Percentiles rank a stretch among this genome's conserved stretches.
phyloP scores from a whole-genome alignment of 2,888 invertebrate species.

The Acrobasis consociella region DNA sequence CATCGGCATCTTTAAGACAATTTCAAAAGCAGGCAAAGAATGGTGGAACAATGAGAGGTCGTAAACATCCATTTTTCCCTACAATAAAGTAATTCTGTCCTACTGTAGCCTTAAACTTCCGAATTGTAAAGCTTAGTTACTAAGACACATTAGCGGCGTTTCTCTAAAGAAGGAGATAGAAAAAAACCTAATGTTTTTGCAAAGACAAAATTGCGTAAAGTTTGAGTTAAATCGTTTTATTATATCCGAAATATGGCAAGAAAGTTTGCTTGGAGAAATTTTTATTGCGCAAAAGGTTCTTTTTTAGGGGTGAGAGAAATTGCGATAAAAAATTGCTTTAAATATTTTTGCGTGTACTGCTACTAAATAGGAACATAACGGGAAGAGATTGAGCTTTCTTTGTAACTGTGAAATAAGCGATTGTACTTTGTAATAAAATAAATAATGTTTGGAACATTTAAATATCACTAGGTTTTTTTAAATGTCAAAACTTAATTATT shows the following conservation, averaged over 20 bases:
- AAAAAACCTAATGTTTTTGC: conserved; percentile 48
- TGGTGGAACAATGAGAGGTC: conserved; percentile 50
- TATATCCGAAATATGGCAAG: conserved; percentile 34
- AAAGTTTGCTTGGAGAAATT: conserved; percentile 48
- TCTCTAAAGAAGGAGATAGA: conserved; percentile 37
- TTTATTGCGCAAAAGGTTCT: conserved; percentile 58
- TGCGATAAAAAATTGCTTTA: conserved; percentile 38
- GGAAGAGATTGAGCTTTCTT: neutral
- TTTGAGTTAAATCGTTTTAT: conserved; percentile 33
- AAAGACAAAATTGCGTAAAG: conserved; percentile 59
- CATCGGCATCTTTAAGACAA: conserved; percentile 65
- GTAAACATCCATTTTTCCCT: conserved; percentile 69
- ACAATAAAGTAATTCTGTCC: conserved; percentile 75
- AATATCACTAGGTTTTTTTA: too few relatives aligned
- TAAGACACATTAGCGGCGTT: conserved; percentile 66
- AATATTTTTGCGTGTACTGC: conserved; percentile 8
- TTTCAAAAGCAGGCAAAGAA: conserved; percentile 44
- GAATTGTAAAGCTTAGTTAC: conserved; percentile 65
- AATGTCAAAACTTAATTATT: too few relatives aligned
- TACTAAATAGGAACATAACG: conserved; percentile 20
- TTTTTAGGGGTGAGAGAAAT: conserved; percentile 48
- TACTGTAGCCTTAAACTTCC: conserved; percentile 74
- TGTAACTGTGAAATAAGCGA: conserved; percentile 20
- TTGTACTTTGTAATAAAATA: conserved; percentile 13
- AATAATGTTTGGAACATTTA: neutral